Percentiles rank a stretch among this genome's conserved stretches.
Evolutionary conservation across 1,140 invertebrate genomes (phyloP).

Genomic region (Sitodiplosis mosellana): DNA sequence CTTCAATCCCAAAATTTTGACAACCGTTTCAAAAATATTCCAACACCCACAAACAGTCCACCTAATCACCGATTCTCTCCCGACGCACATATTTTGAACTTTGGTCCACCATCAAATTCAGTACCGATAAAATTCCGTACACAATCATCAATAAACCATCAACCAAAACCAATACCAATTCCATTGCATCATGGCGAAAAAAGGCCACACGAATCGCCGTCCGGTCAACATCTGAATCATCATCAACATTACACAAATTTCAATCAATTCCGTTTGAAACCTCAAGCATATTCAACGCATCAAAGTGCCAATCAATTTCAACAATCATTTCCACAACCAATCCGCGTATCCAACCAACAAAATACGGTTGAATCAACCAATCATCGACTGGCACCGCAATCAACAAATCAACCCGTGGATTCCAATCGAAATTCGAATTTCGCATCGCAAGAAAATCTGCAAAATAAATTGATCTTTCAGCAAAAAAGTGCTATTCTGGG

Average conservation of each 20-base stretch:
- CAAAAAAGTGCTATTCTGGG: neutral
- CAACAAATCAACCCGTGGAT: constrained; percentile 9
- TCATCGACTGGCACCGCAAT: constrained; percentile 3
- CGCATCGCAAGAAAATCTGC: neutral
- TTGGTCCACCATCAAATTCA: neutral
- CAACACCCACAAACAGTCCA: neutral
- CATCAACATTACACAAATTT: constrained; percentile 13
- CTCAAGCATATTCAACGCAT: constrained; percentile 14
- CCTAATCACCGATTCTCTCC: neutral
- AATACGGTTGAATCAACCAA: constrained; percentile 10
- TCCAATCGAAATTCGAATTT: constrained; percentile 1
- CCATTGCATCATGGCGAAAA: constrained; percentile 6
- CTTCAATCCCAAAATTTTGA: too few species aligned
- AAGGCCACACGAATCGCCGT: constrained; percentile 2
- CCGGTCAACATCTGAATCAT: constrained; percentile 7
- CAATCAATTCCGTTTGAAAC: constrained; percentile 27
- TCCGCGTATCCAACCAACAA: constrained; percentile 12
- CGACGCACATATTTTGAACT: neutral
- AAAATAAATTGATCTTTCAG: neutral
- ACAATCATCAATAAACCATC: constrained; percentile 3
- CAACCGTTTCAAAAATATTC: neutral
- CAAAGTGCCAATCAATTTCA: constrained; percentile 12
- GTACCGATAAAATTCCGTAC: constrained; percentile 1
- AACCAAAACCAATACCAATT: constrained; percentile 13
- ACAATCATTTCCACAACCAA: constrained; percentile 13